Base-by-base conservation (phyloP, 2,888 invertebrate species). In the Rhagophthalmus giganteus region DNA sequence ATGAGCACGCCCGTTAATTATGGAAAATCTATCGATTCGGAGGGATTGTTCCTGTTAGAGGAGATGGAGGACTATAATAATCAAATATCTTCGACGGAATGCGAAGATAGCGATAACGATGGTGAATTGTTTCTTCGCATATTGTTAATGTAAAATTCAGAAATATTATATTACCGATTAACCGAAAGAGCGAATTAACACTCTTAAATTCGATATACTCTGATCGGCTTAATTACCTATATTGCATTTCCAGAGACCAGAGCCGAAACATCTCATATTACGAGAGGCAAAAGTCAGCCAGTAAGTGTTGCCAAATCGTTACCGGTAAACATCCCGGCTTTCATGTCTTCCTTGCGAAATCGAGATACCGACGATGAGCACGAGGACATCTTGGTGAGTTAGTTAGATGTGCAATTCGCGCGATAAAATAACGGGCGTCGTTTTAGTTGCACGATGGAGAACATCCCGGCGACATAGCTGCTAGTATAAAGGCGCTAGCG, bases 401-500 rank as follows among this genome's bases (percentile, higher is more conserved):
- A n/a, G n/a, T n/a, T n/a, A n/a, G n/a, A n/a, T n/a, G n/a, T n/a
- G n/a, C n/a, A n/a, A n/a, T n/a, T n/a, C n/a, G n/a, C n/a, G n/a
- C n/a, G n/a, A n/a, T n/a, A n/a, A n/a, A n/a, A n/a, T n/a, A n/a
- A n/a, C n/a, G n/a, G n/a, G n/a, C n/a, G n/a, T n/a, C n/a, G 1
- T 39, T 39, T 7, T 13, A 50, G 35, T 34, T 35, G 2, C 40
- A 28, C 13, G 24, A 40, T 13, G 44, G 79, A 71, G 83, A 83
- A 67, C 84, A 85, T 65, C 82, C 86, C 16, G 81, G 84, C 55
- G 90, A 92, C 72, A 94, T 94, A 70, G 91, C 92, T 57, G 93
- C 92, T 30, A 91, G 90, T 71, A 94, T 94, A 71, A 89, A 90
- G 75, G 93, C 93, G n/a, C 76, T 94, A 65, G 93, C 94, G 11